Conservation (phyloP, 1,140 invertebrate species). For the Scylla paramamosain region DNA sequence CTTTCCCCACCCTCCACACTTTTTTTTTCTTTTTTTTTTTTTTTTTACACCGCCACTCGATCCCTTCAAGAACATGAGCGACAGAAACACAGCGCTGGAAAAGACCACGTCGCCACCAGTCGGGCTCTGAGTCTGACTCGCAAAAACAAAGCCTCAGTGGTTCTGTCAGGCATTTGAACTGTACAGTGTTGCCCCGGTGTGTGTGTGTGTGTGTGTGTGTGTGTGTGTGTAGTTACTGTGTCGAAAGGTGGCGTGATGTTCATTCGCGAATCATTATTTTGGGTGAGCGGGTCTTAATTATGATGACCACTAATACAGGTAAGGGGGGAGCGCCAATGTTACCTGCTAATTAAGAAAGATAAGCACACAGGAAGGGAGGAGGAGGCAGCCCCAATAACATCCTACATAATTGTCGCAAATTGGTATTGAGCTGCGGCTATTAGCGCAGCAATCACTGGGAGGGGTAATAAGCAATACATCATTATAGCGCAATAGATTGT, state of each 20-base stretch:
- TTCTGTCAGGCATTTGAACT: too few species aligned
- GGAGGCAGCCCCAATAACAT: neutral
- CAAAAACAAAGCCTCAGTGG: too few species aligned
- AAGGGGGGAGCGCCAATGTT: neutral
- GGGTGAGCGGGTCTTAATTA: neutral
- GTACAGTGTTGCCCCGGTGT: too few species aligned
- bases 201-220: too few species aligned
- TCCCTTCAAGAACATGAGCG: too few species aligned
- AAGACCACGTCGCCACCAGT: too few species aligned
- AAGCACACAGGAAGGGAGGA: neutral
- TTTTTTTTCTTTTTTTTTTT: too few species aligned
- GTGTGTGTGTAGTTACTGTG: neutral
- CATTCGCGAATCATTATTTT: neutral
- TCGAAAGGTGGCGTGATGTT: neutral
- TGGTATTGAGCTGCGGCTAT: neutral
- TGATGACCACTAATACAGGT: conserved; percentile 9
- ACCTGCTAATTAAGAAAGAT: conserved; percentile 14
- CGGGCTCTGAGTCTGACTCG: too few species aligned
- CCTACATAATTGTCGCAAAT: neutral
- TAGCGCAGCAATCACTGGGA: neutral
- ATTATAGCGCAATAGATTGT: neutral
- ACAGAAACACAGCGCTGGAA: too few species aligned
- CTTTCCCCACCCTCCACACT: too few species aligned
- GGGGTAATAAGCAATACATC: neutral
- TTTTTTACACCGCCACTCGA: too few species aligned